Evolutionary conservation across 2,113 vertebrate genomes (phyloP), one percentile per base, ranked within the genome.

Genomic region (Vulpes lagopus): DNA sequence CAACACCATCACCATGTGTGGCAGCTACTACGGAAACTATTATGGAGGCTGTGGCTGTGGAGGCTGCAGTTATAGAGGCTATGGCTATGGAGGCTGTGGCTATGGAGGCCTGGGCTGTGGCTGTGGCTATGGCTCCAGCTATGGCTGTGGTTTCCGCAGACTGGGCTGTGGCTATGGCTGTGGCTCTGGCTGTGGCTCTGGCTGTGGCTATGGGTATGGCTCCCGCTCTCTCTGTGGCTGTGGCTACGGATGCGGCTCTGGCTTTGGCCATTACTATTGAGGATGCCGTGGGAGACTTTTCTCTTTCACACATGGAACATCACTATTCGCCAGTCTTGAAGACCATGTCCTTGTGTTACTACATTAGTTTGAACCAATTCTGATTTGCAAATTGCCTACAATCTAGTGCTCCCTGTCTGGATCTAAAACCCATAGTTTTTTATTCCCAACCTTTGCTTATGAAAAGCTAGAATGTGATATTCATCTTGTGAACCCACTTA

Each of bases 1-100:
- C 53, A 69, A 80, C n/a, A 62, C 57, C 85, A 93, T 8, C 38
- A 95, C 25, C 82, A 94, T 97, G 91, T 95, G 84, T 64, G 69
- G 78, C 19, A 79, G 62, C 49, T 96, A 73, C 57, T 93, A 88
- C 0, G 25, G 97, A 94, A 89, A 86, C 86, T 94, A n/a, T 59
- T 82, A 86, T 49, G 96, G 95, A 0, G 1, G 59, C 43, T 43
- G 43, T 0, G 43, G 43, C 43, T 43, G 43, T 43, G 43, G 43
- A 15, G 69, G 85, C 55, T 55, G 12, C 12, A 55, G 55, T 15
- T 55, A 55, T 15, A 15, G 55, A 12, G 27, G 93, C 27, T 96
- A 15, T 20, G 35, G 82, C 62, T 95, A 7, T 38, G 79, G 32
- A 43, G 43, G 43, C 43, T 35, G 2, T 2, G 83, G 78, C 55